Evolutionary conservation across 2,888 invertebrate genomes (phyloP).

Genomic region (Penaeus monodon): DNA sequence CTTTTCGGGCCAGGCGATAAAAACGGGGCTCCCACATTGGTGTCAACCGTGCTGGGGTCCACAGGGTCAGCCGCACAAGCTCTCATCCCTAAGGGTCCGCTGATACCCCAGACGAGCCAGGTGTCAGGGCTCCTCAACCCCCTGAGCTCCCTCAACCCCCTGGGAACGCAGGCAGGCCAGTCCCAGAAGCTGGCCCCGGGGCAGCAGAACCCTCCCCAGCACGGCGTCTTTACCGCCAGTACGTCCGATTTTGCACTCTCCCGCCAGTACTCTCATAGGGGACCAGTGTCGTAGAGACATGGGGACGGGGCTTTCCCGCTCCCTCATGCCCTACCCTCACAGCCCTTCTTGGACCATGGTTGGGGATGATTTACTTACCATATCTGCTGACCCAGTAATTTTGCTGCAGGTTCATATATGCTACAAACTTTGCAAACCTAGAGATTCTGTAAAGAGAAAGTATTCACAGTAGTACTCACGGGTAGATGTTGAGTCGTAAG

Average conservation of each 20-base stretch:
- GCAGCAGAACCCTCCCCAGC: slow-evolving; percentile 49
- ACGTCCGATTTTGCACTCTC: slow-evolving; percentile 44
- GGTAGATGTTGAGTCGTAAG: no score
- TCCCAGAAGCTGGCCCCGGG: slow-evolving; percentile 21
- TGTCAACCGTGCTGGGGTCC: slow-evolving; percentile 55
- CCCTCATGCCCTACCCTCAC: slow-evolving; percentile 20
- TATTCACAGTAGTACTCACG: no score
- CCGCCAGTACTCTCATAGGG: slow-evolving; percentile 25
- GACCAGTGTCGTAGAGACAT: slow-evolving; percentile 8
- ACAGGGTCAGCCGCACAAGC: slow-evolving; percentile 46
- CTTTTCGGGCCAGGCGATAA: slow-evolving; percentile 60
- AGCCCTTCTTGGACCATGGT: slow-evolving; percentile 2
- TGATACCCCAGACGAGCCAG: slow-evolving; percentile 42
- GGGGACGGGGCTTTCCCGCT: slow-evolving; percentile 11
- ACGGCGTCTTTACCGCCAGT: slow-evolving; percentile 43
- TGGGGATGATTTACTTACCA: slow-evolving; percentile 11
- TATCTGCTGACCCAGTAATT: background rate
- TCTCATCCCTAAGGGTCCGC: slow-evolving; percentile 43
- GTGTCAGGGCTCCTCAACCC: slow-evolving; percentile 43
- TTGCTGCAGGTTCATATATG: background rate
- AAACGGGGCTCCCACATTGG: slow-evolving; percentile 46
- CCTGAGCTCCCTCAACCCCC: slow-evolving; percentile 51
- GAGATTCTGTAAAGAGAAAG: background rate
- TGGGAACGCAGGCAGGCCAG: slow-evolving; percentile 25
- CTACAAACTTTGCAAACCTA: slow-evolving; percentile 5